Evolutionary conservation across 64 coral and sea anemone species (phyloP).

Genomic region (Montipora cactus): DNA sequence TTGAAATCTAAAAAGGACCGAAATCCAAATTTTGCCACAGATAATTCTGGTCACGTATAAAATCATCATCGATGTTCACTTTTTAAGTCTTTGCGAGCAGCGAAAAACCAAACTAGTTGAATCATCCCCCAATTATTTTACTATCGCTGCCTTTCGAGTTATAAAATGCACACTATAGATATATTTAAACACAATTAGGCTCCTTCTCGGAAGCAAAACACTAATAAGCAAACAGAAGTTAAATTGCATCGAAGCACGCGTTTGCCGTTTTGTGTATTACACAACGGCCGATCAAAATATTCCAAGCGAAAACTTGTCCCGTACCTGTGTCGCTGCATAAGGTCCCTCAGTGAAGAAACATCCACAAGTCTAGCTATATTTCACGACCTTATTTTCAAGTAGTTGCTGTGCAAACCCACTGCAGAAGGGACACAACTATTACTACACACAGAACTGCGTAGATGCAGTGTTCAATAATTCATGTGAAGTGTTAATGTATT

Average conservation of each 20-base stretch:
- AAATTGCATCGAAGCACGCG: conserved; percentile 39
- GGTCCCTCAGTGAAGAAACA: conserved; percentile 41
- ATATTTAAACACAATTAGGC: conserved; percentile 49
- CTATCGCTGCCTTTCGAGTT: neutral
- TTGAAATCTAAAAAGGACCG: neutral
- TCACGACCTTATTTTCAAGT: neutral
- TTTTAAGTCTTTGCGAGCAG: neutral
- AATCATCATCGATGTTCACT: neutral
- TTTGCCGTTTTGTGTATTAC: neutral
- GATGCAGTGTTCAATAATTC: conserved; percentile 29
- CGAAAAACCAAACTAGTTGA: neutral
- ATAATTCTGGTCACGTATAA: neutral
- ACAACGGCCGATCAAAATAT: conserved; percentile 11
- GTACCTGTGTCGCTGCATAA: conserved; percentile 68
- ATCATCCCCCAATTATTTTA: neutral
- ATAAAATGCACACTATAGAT: neutral
- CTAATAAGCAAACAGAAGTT: conserved; percentile 60
- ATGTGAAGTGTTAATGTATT: conserved; percentile 46
- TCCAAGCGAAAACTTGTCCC: neutral
- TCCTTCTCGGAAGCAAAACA: conserved; percentile 19
- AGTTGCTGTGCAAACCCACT: conserved; percentile 32
- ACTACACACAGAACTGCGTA: conserved; percentile 24
- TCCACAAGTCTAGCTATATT: conserved; percentile 53
- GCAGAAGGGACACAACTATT: neutral
- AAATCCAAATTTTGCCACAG: neutral